These are phyloP conservation scores for Acrossocheilus wenchowensis DNA, from an alignment of 2,797 vertebrate genomes.

Conservation along the genomic window DNA sequence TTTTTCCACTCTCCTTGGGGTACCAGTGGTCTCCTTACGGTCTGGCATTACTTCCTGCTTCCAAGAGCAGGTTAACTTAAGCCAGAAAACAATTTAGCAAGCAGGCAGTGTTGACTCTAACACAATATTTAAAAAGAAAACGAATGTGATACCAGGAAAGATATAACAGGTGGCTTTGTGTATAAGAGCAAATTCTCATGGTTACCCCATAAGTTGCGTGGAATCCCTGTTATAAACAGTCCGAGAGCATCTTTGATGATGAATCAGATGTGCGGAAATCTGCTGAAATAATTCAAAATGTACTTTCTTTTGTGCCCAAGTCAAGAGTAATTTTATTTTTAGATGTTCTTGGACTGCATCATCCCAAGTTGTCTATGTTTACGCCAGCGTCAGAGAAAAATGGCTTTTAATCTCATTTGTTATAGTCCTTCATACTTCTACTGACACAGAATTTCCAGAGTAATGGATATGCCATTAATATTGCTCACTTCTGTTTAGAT, in stretches of 20 bases:
- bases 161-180: conserved; percentile 49
- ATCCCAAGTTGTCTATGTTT: conserved; percentile 47
- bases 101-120: conserved; percentile 34
- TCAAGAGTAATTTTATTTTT: conserved; percentile 32
- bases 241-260: conserved; percentile 34
- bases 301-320: background rate
- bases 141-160: background rate
- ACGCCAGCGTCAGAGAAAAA: conserved; percentile 43
- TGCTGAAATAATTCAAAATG: background rate
- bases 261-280: conserved; percentile 12
- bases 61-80: conserved; percentile 47
- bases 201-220: conserved; percentile 45
- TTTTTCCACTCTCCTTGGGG: conserved; percentile 55
- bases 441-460: background rate
- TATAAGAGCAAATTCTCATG: conserved; percentile 38
- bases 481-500: conserved; percentile 21
- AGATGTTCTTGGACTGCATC: conserved; percentile 31
- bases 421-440: conserved; percentile 31
- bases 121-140: conserved; percentile 35
- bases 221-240: conserved; percentile 59
- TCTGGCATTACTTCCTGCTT: conserved; percentile 57
- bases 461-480: conserved; percentile 5
- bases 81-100: conserved; percentile 54
- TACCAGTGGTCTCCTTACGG: conserved; percentile 44
- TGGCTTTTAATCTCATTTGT: conserved; percentile 42